Evolutionary conservation across 2,888 invertebrate genomes (phyloP).

Genomic region (Rhyacophila evoluta): DNA sequence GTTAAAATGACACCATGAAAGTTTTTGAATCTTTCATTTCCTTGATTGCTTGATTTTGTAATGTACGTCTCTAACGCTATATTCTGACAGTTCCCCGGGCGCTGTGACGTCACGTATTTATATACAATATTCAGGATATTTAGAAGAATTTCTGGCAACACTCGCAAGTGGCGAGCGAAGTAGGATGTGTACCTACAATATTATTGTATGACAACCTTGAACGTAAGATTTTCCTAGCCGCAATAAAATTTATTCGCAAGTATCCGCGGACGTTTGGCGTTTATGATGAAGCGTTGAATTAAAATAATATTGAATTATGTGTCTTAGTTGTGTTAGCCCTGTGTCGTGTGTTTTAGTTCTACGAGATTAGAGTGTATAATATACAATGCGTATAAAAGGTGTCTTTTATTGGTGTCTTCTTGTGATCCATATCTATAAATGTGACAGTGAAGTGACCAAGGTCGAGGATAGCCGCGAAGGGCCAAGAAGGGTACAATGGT

Average conservation of each 20-base stretch:
- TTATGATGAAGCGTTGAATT: constrained; percentile 32
- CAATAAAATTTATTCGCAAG: constrained; percentile 41
- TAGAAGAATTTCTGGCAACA: constrained; percentile 38
- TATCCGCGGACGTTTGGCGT: constrained; percentile 33
- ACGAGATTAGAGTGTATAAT: constrained; percentile 34
- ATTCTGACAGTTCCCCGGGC: background rate
- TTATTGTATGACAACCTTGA: constrained; percentile 44
- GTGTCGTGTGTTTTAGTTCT: constrained; percentile 37
- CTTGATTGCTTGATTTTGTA: too few species aligned
- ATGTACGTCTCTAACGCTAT: too few species aligned
- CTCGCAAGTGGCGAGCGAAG: constrained; percentile 13
- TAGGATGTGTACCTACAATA: constrained; percentile 29
- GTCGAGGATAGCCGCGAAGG: constrained; percentile 39
- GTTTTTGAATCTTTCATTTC: too few species aligned
- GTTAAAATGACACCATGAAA: too few species aligned
- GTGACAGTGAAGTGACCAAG: constrained; percentile 64
- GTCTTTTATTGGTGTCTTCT: constrained; percentile 69
- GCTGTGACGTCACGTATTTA: background rate
- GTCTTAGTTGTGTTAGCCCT: constrained; percentile 30
- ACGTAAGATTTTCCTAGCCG: constrained; percentile 44
- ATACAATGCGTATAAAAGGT: constrained; percentile 47
- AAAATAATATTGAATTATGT: constrained; percentile 38
- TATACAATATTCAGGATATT: background rate
- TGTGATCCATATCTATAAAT: constrained; percentile 67
- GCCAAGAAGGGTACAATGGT: constrained; percentile 38